Evolutionary conservation across 2,113 vertebrate genomes (phyloP), one percentile per base, ranked within the genome.

Genomic region (Vulpes ferrilata): DNA sequence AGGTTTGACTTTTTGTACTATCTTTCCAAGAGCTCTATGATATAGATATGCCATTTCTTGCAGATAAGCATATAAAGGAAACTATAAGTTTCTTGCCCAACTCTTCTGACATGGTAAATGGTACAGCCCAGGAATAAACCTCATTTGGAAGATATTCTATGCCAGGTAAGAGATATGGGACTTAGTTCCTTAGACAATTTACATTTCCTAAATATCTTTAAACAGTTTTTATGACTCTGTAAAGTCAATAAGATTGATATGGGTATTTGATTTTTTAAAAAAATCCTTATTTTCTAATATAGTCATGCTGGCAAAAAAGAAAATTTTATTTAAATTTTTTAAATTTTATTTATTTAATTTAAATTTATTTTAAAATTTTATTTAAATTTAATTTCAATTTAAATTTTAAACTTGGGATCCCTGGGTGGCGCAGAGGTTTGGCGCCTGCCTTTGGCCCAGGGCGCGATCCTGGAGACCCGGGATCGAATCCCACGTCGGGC

Each of bases 251-350:
- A 96, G 27, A 90, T 16, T 84, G 9, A 80, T 16, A 74, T 13
- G 7, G 12, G 2, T 48, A 1, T 76, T 88, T 83, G 16, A 84
- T 62, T 62, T 20, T 35, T 20, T 11, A 2, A 43, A 57, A 57
- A 57, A 60, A 73, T 67, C n/a, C 2, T 19, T 57, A 9, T 82
- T 67, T 90, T 81, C 73, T 74, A 88, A 85, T 51, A 48, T 55
- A 83, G 15, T 85, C 35, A 62, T 13, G 12, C 64, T 74, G 88
- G 2, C 15, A 90, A 96, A 97, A 95, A 20, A 73, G 19, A 95
- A 78, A 74, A 51, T 30, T 53, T 57, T 15, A 64, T 85, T 71
- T 80, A n/a, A 93, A 43, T 43, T 43, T 43, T 43, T 43, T 1
- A 43, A 43, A 43, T 43, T 43, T 43, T 43, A 43, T 43, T 43